Base-by-base conservation (phyloP, 2,888 invertebrate species). In the Morpho helenor region DNA sequence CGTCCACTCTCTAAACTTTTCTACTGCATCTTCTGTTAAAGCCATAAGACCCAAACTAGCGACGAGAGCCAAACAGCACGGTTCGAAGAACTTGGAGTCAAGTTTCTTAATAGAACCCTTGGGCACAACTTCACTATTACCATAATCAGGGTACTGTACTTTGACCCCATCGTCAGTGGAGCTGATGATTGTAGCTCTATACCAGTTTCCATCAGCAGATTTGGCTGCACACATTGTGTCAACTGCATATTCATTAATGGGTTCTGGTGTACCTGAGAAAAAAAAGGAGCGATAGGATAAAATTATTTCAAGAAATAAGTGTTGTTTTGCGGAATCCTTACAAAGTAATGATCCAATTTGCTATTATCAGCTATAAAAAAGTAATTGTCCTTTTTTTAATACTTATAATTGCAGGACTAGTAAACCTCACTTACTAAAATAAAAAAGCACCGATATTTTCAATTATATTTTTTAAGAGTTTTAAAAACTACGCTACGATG, bases 121-220 rank as follows among this genome's bases (percentile, higher is more conserved):
- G 0, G 86, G 59, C 0, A 95, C 72, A 6, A 82, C 79, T 77
- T 95, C 95, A 0, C 82, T 77, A 73, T 95, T 94, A 45, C 96
- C 96, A 63, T 95, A 95, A 76, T 96, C 96, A 0, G 94, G 75
- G 72, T 92, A 95, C 56, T 91, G 90, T 0, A 94, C 91, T 31
- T 79, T 85, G 22, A 86, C 89, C 16, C 80, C 82, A 0, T 79
- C 77, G 10, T 91, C 91, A 9, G 85, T 82, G 5, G 79, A 69
- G 51, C 79, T 79, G 8, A 87, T 44, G 22, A 95, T 89, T 61
- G 87, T 91, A 3, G 92, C 94, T 49, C 95, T 91, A 73, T 95
- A 95, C 95, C 95, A 96, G 75, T 94, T 94, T 3, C 90, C 92
- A 74, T 95, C 95, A 0, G 70, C 71, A 3, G 93, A 92, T 52